phyloP scores from a whole-genome alignment of 2,797 vertebrate species.

The Alca torda region DNA sequence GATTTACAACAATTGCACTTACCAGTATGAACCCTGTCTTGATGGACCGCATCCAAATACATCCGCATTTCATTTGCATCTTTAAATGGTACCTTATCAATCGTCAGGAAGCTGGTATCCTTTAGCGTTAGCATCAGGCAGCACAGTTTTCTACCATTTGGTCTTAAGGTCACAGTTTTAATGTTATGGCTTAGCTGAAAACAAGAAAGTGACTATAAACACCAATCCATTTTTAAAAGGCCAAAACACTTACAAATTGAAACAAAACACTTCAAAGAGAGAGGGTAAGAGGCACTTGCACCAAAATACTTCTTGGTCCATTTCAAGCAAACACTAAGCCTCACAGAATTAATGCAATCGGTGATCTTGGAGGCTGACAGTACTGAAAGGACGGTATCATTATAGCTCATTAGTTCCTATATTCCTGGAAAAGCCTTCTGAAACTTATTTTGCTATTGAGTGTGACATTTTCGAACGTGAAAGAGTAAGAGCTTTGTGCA shows the following conservation, averaged over 20 bases:
- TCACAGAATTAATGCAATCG: background rate
- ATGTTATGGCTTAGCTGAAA: slow-evolving; percentile 93
- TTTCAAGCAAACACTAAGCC: background rate
- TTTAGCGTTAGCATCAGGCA: slow-evolving; percentile 89
- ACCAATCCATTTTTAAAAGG: background rate
- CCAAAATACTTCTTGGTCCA: background rate
- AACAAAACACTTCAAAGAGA: background rate
- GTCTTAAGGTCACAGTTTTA: slow-evolving; percentile 84
- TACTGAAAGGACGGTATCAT: background rate
- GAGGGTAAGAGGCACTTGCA: background rate
- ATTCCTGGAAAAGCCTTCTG: background rate
- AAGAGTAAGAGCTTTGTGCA: background rate
- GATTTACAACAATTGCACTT: slow-evolving; percentile 12
- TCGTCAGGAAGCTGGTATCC: slow-evolving; percentile 85
- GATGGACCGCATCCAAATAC: slow-evolving; percentile 89
- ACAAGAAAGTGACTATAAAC: background rate
- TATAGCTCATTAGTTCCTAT: background rate
- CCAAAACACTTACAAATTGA: background rate
- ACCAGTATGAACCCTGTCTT: slow-evolving; percentile 85
- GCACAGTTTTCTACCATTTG: slow-evolving; percentile 77
- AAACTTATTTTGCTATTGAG: background rate
- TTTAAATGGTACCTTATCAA: slow-evolving; percentile 85
- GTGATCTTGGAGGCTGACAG: background rate
- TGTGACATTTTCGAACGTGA: background rate
- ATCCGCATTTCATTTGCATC: slow-evolving; percentile 88